Base-by-base conservation (phyloP, 2,888 invertebrate genomes). In the Tillus elongatus region DNA sequence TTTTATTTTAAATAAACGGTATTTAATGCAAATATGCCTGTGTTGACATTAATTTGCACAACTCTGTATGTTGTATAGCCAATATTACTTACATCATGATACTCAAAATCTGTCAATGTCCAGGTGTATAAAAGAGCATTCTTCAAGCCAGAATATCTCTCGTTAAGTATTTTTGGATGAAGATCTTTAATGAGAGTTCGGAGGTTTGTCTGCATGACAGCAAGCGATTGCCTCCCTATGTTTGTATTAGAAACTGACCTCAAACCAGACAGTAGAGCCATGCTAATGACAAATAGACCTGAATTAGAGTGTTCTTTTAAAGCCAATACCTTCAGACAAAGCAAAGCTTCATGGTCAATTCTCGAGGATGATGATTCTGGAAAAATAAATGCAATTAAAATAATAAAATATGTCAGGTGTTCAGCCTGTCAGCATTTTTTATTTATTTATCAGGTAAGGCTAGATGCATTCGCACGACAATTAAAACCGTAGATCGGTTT, bases 291-390 rank as follows among this genome's bases (percentile, higher is more conserved):
- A 19, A 19, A 19, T 19, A 19, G n/a, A 8, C 24, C 24, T 8
- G 24, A 8, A n/a, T 6, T 19, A n/a, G 6, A 8, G 6, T 19
- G 6, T 8, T 19, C 24, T 19, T 19, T 19, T 19, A 19, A 19
- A 6, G 24, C 24, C n/a, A 19, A n/a, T 19, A n/a, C n/a, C n/a
- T 19, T 19, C 24, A 19, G n/a, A 19, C 24, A 19, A 19, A 19
- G 6, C 24, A 19, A n/a, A 19, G 24, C 24, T 19, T 19, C 24
- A 19, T 19, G 24, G 24, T 19, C 24, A 19, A 6, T 8, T 19
- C n/a, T n/a, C n/a, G n/a, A n/a, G n/a, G n/a, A n/a, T n/a, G n/a
- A n/a, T n/a, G n/a, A n/a, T n/a, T n/a, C n/a, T n/a, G n/a, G n/a
- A n/a, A n/a, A n/a, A n/a, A n/a, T n/a, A n/a, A n/a, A n/a, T n/a